phyloP scores from a whole-genome alignment of 2,888 invertebrate genomes.

The Ophioninae sp. region DNA sequence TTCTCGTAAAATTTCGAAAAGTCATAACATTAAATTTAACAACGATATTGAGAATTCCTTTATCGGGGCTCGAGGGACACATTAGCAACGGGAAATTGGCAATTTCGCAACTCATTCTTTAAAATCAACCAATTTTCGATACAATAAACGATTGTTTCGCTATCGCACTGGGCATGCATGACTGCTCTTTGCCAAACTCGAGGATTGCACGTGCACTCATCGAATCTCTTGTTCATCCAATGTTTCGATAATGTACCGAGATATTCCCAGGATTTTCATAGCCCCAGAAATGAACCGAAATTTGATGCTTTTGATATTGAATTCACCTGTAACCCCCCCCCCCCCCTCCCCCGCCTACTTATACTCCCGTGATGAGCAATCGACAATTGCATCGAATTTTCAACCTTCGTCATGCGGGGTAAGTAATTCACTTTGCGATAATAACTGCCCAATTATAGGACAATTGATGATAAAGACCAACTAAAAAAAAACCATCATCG shows the following conservation, averaged over 20 bases:
- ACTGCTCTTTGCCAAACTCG: slow-evolving; percentile 1
- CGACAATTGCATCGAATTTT: not conserved
- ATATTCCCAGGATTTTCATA: slow-evolving; percentile 22
- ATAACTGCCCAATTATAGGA: not conserved
- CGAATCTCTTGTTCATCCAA: slow-evolving; percentile 12
- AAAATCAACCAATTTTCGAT: slow-evolving; percentile 2
- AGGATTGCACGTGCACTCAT: slow-evolving; percentile 18
- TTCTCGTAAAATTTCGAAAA: not conserved
- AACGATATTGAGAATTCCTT: not conserved
- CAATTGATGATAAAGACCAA: not conserved
- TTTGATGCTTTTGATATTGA: slow-evolving; percentile 17
- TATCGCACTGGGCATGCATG: slow-evolving; percentile 21
- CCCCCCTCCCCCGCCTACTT: not conserved
- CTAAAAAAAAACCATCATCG: not conserved
- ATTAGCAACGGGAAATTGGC: not conserved
- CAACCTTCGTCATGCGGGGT: not conserved
- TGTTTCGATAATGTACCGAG: slow-evolving; percentile 36
- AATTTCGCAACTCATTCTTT: slow-evolving; percentile 13
- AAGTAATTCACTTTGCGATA: not conserved
- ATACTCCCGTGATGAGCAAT: not conserved
- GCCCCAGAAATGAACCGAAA: slow-evolving; percentile 18
- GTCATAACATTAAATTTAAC: not conserved
- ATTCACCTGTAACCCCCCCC: not conserved
- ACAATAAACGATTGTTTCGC: slow-evolving; percentile 39
- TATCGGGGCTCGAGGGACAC: not conserved